Evolutionary conservation across 2,797 vertebrate species (phyloP), one percentile per base, ranked within the genome.

Genomic region (Sebastes steindachneri): DNA sequence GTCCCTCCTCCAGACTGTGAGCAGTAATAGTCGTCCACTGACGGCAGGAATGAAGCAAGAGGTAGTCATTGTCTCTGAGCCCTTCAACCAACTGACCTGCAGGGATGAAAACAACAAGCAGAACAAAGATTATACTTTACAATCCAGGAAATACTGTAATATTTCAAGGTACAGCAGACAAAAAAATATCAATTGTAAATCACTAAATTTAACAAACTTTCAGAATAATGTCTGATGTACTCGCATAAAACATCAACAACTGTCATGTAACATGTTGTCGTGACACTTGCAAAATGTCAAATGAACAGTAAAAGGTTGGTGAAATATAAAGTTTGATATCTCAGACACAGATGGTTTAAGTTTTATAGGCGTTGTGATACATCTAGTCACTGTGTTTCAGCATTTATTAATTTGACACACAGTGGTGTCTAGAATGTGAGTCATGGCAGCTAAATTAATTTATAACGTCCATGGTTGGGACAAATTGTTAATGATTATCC

Each of bases 11-110:
- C 81, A 99, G 95, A 92, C 98, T 99, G 90, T 99, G 99, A 90
- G 99, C 99, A 73, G 99, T 99, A 77, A 99, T 98, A 63, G 98
- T 99, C 41, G 99, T 99, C 99, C 99, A 99, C 92, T 99, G 99
- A 53, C 98, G 97, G 83, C 98, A 99, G 0, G 99, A 99, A 94
- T 99, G 98, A 91, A 99, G 96, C 94, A 99, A 96, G 95, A 99
- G 97, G 94, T 97, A 98, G 94, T 99, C 99, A 2, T 97, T 97
- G 87, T 99, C 98, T 92, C 97, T 94, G 85, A 99, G 96, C 66
- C 98, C 97, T 96, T 99, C 99, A 68, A 98, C 95, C 33, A 95
- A 86, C 95, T 99, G 97, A 86, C 97, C 99, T 99, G 91, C 35
- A 94, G 92, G 75, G 68, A 68, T 1, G 2, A 65, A 26, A 70